Evolutionary conservation across 92 coral and sea anemone genomes (phyloP).

Genomic region (Virgularia gustaviana): DNA sequence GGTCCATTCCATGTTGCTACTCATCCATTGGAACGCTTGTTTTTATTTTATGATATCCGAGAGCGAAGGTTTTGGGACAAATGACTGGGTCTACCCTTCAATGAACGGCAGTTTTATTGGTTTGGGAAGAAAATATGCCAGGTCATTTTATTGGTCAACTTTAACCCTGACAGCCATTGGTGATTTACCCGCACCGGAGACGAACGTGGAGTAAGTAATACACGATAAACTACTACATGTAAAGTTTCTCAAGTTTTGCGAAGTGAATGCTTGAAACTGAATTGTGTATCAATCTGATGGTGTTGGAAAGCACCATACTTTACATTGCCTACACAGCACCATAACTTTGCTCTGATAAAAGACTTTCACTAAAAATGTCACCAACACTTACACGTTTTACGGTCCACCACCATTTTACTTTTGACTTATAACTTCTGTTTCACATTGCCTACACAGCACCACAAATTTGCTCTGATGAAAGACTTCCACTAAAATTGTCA

Average conservation of each 20-base stretch:
- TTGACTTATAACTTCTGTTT: too few species aligned
- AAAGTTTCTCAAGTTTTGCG: too few species aligned
- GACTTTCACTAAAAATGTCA: too few species aligned
- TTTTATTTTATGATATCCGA: constrained; percentile 30
- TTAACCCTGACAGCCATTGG: constrained; percentile 27
- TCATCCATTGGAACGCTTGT: constrained; percentile 32
- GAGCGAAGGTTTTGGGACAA: constrained; percentile 16
- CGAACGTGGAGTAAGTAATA: constrained; percentile 68
- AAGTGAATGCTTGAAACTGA: too few species aligned
- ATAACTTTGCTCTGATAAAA: too few species aligned
- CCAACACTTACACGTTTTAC: too few species aligned
- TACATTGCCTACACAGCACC: too few species aligned
- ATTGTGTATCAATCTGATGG: too few species aligned
- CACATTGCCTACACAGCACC: too few species aligned
- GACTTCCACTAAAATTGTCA: too few species aligned
- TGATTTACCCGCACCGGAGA: constrained; percentile 16
- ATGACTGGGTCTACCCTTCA: constrained; percentile 33
- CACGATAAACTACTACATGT: background rate
- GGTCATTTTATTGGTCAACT: constrained; percentile 32
- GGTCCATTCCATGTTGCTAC: constrained; percentile 27
- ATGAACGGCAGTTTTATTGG: constrained; percentile 18
- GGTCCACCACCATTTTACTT: too few species aligned
- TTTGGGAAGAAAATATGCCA: constrained; percentile 16
- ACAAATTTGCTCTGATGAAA: too few species aligned
- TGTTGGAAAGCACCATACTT: background rate